A percentile compares a stretch with the other conserved stretches of the same genome.
phyloP scores from a whole-genome alignment of 2,888 invertebrate species.

The Aricia artaxerxes region DNA sequence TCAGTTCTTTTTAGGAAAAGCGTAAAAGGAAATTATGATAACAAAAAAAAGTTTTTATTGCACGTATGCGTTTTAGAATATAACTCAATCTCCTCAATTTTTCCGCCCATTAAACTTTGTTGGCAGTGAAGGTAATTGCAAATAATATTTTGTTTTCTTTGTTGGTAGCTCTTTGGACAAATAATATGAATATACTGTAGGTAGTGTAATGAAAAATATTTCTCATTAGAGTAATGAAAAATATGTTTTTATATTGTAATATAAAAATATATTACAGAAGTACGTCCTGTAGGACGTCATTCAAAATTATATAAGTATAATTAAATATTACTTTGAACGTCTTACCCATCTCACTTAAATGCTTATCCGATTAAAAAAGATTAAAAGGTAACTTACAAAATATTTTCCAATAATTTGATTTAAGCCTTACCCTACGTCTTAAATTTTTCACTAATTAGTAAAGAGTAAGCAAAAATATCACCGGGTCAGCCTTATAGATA shows the following conservation, averaged over 20 bases:
- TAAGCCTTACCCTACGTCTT: background rate
- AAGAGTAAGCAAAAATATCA: constrained; percentile 34
- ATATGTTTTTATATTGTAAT: no score
- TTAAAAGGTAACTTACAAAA: background rate
- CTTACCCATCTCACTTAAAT: background rate
- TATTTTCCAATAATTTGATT: background rate
- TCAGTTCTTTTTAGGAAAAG: constrained; percentile 2
- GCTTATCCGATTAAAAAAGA: background rate
- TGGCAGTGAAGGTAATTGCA: background rate
- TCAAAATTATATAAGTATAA: background rate
- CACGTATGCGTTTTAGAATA: background rate
- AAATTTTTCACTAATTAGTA: constrained; percentile 33
- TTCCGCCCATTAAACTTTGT: constrained; percentile 21
- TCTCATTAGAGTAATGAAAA: no score
- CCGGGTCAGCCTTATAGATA: constrained; percentile 33
- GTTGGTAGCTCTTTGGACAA: background rate
- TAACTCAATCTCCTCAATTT: background rate
- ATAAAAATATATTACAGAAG: no score
- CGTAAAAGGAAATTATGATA: background rate
- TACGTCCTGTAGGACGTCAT: no score
- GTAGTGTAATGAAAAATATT: background rate
- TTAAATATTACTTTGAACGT: background rate
- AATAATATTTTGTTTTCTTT: background rate
- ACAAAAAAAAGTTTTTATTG: constrained; percentile 23
- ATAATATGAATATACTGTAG: background rate